Percentiles rank a stretch among this genome's conserved stretches.
Evolutionary conservation across 2,113 vertebrate genomes (phyloP).

Genomic region (human (Homo sapiens)): GRCh38 chr2:149297001-149297500

Average conservation of each 20-base stretch:
- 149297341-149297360: not conserved
- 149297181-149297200: not conserved
- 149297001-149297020: not conserved
- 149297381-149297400: not conserved
- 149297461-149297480: not conserved
- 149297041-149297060: not conserved
- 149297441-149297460: not conserved
- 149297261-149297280: not conserved
- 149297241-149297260: not conserved
- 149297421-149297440: not conserved
- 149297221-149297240: not conserved
- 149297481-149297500: not conserved
- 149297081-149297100: not conserved
- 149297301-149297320: not conserved
- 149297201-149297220: not conserved
- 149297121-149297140: not conserved
- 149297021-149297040: not conserved
- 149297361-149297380: conserved; percentile 28
- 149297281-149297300: not conserved
- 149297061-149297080: not conserved
- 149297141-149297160: not conserved
- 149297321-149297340: not conserved
- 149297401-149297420: not conserved
- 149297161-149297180: not conserved
- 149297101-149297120: not conserved